phyloP scores from a whole-genome alignment of 2,113 vertebrate species.

The Aegotheles bennettii region DNA sequence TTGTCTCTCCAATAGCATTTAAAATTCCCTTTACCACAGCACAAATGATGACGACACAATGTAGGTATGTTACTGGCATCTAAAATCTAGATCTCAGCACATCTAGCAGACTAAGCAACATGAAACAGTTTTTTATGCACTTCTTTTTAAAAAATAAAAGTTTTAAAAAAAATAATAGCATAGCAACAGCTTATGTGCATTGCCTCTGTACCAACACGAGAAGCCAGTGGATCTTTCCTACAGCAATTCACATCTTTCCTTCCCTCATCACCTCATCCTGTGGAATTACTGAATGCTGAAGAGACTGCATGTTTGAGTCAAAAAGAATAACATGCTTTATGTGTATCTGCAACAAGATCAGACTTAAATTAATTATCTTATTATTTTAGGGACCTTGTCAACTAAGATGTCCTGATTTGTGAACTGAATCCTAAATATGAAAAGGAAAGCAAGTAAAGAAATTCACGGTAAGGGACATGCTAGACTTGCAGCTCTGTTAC shows the following conservation, averaged over 20 bases:
- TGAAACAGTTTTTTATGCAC: not conserved
- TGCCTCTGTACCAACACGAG: not conserved
- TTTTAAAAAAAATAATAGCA: not conserved
- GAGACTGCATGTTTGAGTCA: not conserved
- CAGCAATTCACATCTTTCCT: not conserved
- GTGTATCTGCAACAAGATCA: not conserved
- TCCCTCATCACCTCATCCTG: not conserved
- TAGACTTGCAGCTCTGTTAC: not conserved
- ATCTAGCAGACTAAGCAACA: not conserved
- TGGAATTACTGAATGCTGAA: not conserved
- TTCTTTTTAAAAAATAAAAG: not conserved
- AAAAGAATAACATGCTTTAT: not conserved
- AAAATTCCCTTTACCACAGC: not conserved
- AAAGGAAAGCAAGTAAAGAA: not conserved
- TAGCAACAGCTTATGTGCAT: not conserved
- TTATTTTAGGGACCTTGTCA: not conserved
- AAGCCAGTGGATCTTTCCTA: not conserved
- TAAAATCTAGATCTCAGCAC: not conserved
- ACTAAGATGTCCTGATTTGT: not conserved
- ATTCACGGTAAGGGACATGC: not conserved
- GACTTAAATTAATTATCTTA: not conserved
- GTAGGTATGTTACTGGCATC: not conserved
- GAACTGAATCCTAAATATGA: not conserved
- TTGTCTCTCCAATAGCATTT: not conserved
- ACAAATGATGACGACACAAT: not conserved